Evolutionary conservation across 2,113 vertebrate species (phyloP).

Genomic region (Tetrax tetrax): DNA sequence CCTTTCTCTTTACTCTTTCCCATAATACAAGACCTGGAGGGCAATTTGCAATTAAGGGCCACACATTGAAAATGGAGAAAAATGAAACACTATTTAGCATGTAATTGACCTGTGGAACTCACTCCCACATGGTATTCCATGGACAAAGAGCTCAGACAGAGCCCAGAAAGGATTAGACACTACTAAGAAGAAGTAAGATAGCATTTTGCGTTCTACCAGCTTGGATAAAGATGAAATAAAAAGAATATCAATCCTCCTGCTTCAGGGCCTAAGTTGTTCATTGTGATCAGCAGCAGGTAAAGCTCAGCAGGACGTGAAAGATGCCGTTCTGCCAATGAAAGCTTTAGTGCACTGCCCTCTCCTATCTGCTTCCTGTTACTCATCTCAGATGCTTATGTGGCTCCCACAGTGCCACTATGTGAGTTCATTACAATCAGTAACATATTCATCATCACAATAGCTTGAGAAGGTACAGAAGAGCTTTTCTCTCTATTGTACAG

Average conservation of each 20-base stretch:
- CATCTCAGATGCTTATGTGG: background rate
- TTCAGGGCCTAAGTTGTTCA: conserved; percentile 51
- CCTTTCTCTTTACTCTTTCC: conserved; percentile 15
- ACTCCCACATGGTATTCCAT: conserved; percentile 35
- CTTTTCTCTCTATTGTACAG: background rate
- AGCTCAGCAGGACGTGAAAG: conserved; percentile 58
- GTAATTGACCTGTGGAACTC: conserved; percentile 61
- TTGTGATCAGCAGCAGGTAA: conserved; percentile 62
- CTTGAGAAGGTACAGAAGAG: conserved; percentile 14
- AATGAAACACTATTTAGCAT: conserved; percentile 33
- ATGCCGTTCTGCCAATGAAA: conserved; percentile 56
- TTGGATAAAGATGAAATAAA: conserved; percentile 56
- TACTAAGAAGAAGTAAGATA: conserved; percentile 24
- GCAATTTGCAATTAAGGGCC: conserved; percentile 45
- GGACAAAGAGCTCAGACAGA: conserved; percentile 37
- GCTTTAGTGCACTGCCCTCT: conserved; percentile 18
- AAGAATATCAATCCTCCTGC: conserved; percentile 43
- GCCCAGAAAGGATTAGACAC: conserved; percentile 16
- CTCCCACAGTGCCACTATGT: conserved; percentile 5
- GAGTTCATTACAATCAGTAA: conserved; percentile 61
- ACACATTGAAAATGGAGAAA: conserved; percentile 45
- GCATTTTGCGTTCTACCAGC: background rate
- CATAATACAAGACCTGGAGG: conserved; percentile 31
- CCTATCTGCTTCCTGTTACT: conserved; percentile 29
- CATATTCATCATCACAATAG: conserved; percentile 58